Percentiles rank a stretch among this genome's conserved stretches.
phyloP scores from a whole-genome alignment of 1,140 invertebrate species.

The Phortica variegata region DNA sequence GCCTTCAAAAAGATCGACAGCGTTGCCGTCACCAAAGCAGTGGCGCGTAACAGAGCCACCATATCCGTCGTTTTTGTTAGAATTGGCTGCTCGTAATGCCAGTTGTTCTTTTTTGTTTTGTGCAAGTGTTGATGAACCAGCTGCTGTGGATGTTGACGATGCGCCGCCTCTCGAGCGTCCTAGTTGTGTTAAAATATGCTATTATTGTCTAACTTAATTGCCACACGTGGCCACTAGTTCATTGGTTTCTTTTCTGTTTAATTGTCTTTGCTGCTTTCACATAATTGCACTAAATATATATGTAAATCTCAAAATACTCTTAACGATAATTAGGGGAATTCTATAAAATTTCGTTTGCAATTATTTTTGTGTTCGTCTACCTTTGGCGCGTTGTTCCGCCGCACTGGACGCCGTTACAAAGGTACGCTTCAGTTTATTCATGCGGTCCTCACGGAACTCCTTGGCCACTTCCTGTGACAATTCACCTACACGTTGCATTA shows the following conservation, averaged over 20 bases:
- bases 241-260: no score
- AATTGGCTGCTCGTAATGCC: neutral
- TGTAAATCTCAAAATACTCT: no score
- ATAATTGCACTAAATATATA: constrained; percentile 23
- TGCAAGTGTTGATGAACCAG: no score
- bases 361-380: constrained; percentile 58
- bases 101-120: constrained; percentile 1
- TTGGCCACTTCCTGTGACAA: constrained; percentile 70
- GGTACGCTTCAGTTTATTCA: constrained; percentile 70
- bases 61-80: constrained; percentile 12
- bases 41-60: no score
- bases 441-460: constrained; percentile 68
- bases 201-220: no score
- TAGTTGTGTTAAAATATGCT: constrained; percentile 27
- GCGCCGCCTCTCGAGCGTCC: constrained; percentile 25
- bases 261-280: constrained; percentile 26
- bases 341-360: constrained; percentile 15
- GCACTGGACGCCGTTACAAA: constrained; percentile 78
- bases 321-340: no score
- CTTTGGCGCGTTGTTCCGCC: constrained; percentile 70
- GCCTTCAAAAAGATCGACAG: constrained; percentile 32
- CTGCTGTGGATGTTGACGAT: no score
- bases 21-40: constrained; percentile 33
- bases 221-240: no score
- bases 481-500: constrained; percentile 75